Evolutionary conservation across 1,140 invertebrate species (phyloP).

Genomic region (Platyscapa corneri): DNA sequence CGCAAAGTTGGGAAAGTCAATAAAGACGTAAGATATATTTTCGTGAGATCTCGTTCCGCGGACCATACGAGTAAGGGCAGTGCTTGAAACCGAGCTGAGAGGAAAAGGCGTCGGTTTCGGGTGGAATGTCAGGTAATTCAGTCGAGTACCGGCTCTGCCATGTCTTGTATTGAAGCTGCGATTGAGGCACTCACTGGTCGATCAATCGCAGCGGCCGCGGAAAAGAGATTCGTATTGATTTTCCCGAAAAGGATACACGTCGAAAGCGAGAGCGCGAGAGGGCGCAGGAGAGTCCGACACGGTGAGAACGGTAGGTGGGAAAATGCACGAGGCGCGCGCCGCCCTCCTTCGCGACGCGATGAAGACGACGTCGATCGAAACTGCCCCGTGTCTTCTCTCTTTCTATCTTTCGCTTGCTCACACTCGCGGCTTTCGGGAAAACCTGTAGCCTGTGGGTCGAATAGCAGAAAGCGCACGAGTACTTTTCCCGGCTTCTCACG

Average conservation of each 20-base stretch:
- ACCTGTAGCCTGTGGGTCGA: neutral
- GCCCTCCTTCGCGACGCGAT: conserved; percentile 16
- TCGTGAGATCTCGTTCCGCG: neutral
- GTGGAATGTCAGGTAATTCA: too few relatives aligned
- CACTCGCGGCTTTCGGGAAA: neutral
- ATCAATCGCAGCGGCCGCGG: conserved; percentile 40
- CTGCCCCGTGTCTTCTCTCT: neutral
- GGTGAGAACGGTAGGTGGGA: conserved; percentile 16
- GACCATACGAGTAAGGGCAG: too few relatives aligned
- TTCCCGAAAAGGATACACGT: conserved; percentile 50
- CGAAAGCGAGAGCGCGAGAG: conserved; percentile 8
- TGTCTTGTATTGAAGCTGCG: too few relatives aligned
- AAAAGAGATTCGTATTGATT: conserved; percentile 69
- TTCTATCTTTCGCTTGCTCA: neutral
- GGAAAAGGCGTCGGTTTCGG: too few relatives aligned
- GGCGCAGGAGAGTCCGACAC: neutral
- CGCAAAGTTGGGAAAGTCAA: neutral
- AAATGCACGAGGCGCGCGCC: conserved; percentile 48
- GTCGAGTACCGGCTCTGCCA: neutral
- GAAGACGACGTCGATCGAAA: conserved; percentile 37
- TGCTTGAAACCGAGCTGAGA: too few relatives aligned
- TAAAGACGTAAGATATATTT: neutral
- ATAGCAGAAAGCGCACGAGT: neutral
- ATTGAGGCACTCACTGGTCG: neutral
- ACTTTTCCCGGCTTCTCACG: neutral